Base-by-base conservation (phyloP, 2,797 vertebrate genomes). In the Diplodus puntazzo region DNA sequence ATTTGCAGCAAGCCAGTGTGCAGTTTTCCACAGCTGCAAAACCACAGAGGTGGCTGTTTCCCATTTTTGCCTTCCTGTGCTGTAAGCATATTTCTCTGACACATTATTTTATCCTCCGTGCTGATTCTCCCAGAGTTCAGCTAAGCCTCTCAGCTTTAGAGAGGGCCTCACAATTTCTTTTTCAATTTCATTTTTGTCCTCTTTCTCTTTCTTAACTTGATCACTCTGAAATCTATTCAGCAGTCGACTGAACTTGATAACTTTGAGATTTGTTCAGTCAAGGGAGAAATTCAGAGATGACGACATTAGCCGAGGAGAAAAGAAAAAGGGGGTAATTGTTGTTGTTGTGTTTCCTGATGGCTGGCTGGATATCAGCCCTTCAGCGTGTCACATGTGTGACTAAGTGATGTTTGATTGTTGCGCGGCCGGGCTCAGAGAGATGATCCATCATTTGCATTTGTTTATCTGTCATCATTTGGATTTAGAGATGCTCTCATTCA, bases 51-150 rank as follows among this genome's bases (percentile, higher is more conserved):
- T 84, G 60, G 64, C 82, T 81, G 27, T 62, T 82, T 81, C 83
- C 76, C 55, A 60, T 87, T 88, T 81, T 77, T 53, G 59, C 73
- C 69, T 70, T 86, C 81, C 82, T 88, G 79, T 83, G 83, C 81
- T 86, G 65, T 91, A 91, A 92, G 88, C 93, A 88, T 91, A 87
- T 94, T 92, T 92, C 68, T 74, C 81, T 76, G 83, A 89, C 89
- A 82, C 86, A 79, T 91, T 91, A 89, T 88, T 89, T 92, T 63
- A 88, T 90, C 87, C 81, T 78, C 58, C 74, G 70, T 68, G 82
- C 82, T 80, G 71, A 88, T 81, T 85, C 86, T 74, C 52, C 66
- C n/a, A 1, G 73, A 84, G 73, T 85, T 58, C 80, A 82, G 87
- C 87, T 92, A 93, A 94, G 89, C 86, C 85, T 86, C 52, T 82